phyloP scores from a whole-genome alignment of 1,140 invertebrate species.

The Ridgeia piscesae region DNA sequence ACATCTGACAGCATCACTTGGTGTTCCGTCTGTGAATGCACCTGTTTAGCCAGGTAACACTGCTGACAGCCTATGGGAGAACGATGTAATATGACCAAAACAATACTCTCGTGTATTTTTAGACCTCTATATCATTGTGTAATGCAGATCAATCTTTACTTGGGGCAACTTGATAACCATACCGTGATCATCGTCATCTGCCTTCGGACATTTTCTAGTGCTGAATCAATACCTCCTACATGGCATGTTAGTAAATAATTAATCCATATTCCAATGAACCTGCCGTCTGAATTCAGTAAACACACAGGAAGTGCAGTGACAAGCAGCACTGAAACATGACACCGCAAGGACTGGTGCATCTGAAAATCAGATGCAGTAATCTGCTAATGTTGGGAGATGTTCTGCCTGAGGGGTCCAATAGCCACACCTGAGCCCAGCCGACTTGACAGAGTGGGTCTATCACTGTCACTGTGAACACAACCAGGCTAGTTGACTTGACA shows the following conservation, averaged over 20 bases:
- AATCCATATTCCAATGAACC: not conserved
- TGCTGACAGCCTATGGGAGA: too few species aligned
- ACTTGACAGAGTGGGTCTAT: not conserved
- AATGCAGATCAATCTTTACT: not conserved
- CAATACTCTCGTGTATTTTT: not conserved
- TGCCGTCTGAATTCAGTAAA: not conserved
- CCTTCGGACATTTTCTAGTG: not conserved
- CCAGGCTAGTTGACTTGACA: not conserved
- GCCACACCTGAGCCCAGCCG: not conserved
- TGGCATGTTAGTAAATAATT: conserved; percentile 15
- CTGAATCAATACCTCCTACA: not conserved
- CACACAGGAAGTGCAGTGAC: not conserved
- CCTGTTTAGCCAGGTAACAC: too few species aligned
- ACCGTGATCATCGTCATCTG: not conserved
- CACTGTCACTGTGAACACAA: not conserved
- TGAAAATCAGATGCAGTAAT: not conserved
- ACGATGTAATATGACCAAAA: too few species aligned
- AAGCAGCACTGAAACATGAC: not conserved
- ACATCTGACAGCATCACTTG: too few species aligned
- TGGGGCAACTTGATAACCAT: not conserved
- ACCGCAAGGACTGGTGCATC: not conserved
- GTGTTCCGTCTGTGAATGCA: too few species aligned
- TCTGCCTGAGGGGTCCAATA: not conserved
- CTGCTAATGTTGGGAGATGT: not conserved
- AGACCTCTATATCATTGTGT: not conserved